phyloP scores from a whole-genome alignment of 1,140 invertebrate species.

The Latrodectus geometricus region DNA sequence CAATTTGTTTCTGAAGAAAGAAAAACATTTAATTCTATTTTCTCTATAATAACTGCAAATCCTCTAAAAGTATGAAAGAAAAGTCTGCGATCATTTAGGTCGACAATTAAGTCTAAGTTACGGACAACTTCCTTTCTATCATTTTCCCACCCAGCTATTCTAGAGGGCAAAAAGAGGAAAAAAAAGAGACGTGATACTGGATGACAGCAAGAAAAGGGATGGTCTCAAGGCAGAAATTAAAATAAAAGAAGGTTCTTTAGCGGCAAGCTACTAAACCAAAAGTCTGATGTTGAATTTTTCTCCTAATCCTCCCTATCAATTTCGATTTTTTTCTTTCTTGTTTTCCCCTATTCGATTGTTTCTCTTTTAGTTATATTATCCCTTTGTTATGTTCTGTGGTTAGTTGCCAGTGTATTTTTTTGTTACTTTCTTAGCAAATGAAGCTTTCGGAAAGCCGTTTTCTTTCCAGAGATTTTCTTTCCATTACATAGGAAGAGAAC shows the following conservation, averaged over 20 bases:
- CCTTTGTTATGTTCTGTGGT: slow-evolving; percentile 1
- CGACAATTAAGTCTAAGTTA: not conserved
- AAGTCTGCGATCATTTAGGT: not conserved
- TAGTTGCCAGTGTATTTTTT: not conserved
- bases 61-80: no score
- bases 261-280: slow-evolving; percentile 6
- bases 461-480: not conserved
- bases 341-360: not conserved
- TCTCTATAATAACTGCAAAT: not conserved
- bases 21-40: not conserved
- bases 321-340: slow-evolving; percentile 3
- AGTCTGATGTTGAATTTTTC: slow-evolving; percentile 13
- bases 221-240: slow-evolving; percentile 35
- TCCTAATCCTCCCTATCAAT: slow-evolving; percentile 16
- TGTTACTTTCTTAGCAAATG: not conserved
- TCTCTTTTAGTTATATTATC: slow-evolving; percentile 15
- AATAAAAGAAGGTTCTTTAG: slow-evolving; percentile 38
- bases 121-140: not conserved
- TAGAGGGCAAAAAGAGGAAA: not conserved
- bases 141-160: not conserved
- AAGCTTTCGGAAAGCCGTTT: not conserved
- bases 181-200: slow-evolving; percentile 1
- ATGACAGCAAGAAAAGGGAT: slow-evolving; percentile 35
- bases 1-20: no score
- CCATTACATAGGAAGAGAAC: not conserved